Evolutionary conservation across 2,797 vertebrate species (phyloP), one percentile per base, ranked within the genome.

Genomic region (Leptodactylus fallax): DNA sequence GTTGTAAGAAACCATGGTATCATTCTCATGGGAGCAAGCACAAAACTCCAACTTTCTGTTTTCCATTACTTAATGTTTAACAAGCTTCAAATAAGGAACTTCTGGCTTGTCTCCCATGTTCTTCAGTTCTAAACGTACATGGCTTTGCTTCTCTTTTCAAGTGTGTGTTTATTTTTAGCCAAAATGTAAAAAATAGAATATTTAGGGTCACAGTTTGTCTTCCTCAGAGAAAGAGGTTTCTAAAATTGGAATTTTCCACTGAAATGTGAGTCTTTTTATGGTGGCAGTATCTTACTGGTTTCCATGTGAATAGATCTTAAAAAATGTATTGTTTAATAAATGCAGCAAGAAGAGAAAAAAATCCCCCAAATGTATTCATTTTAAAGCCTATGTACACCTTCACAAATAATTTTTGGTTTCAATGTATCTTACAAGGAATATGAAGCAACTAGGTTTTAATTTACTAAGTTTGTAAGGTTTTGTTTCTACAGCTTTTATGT

Each of bases 41-140:
- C 14, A 19, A 76, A 11, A 8, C 51, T 55, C 74, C 23, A 85
- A 56, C 61, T 23, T 55, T 81, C 45, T 81, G 10, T 88, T 85
- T 88, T 85, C 87, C 87, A 85, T 88, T 81, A 81, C 87, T 74
- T 67, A 21, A 85, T 76, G 45, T 85, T 65, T 85, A 60, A 80
- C 61, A 71, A 27, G 21, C 53, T 55, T 83, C 72, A 81, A 85
- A 85, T 78, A 80, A 63, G 56, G 80, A 55, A 55, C 27, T 2
- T 19, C 53, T 88, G 87, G 77, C 87, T 56, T 11, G 36, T 51
- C 49, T 88, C 82, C 81, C 65, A 79, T 80, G 36, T 85, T 81
- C 77, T 55, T 47, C n/a, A 65, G 27, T 23, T 69, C 69, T 51
- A 74, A 65, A 85, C 53, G 9, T 85, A 51, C 60, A 85, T 81